These are phyloP conservation scores for Nemotelus nigrinus DNA, from an alignment of 2,888 invertebrate genomes.

Conservation along the genomic window DNA sequence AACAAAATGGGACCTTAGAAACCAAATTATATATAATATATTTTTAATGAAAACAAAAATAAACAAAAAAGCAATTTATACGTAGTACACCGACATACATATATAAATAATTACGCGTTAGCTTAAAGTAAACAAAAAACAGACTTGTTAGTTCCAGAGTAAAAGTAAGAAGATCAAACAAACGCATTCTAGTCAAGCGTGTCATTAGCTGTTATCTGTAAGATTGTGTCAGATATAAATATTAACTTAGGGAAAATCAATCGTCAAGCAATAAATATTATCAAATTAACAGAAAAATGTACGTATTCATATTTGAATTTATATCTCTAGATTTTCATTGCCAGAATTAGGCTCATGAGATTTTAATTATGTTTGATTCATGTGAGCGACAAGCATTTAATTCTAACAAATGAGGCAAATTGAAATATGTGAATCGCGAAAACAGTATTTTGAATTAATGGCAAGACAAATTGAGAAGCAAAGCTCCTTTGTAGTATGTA, in stretches of 20 bases:
- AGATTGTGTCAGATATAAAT: neutral
- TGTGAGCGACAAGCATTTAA: no score
- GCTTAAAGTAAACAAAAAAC: no score
- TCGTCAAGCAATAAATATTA: constrained; percentile 37
- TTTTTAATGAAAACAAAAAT: constrained; percentile 41
- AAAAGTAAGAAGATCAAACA: neutral
- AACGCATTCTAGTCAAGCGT: constrained; percentile 24
- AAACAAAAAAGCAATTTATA: constrained; percentile 41
- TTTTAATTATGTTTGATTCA: no score
- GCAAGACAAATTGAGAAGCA: no score
- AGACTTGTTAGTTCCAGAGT: no score
- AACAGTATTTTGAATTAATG: no score
- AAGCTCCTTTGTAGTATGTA: no score
- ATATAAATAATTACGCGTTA: neutral
- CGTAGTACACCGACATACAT: constrained; percentile 23
- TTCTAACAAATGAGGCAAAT: no score
- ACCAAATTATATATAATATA: constrained; percentile 48
- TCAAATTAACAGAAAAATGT: neutral
- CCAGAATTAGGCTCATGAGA: no score
- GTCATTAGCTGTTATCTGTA: neutral
- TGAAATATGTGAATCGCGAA: no score
- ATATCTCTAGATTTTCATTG: no score
- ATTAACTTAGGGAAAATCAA: constrained; percentile 2
- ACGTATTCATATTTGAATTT: no score
- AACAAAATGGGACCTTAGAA: constrained; percentile 57